Conservation (phyloP, 2,797 vertebrate genomes). For the Gymnopithys bicolor region DNA sequence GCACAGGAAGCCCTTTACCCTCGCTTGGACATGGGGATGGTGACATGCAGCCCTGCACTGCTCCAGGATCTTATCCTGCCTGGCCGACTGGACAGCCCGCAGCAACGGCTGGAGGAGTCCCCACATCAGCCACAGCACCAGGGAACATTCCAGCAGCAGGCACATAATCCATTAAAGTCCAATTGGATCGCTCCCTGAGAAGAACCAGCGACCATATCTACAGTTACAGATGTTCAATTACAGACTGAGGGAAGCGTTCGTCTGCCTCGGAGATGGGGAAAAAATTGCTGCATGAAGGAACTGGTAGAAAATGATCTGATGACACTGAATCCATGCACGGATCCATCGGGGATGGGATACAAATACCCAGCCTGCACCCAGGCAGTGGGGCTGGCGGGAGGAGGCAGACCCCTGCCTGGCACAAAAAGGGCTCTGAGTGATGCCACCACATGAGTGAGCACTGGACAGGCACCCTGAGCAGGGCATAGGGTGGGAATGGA, state of each 20-base stretch:
- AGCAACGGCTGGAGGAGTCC: not conserved
- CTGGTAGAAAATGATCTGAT: not conserved
- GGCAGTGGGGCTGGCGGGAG: not conserved
- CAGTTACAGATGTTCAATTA: not conserved
- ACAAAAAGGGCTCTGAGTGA: not conserved
- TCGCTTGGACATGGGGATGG: not conserved
- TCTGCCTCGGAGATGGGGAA: not conserved
- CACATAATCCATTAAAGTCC: not conserved
- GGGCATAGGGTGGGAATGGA: not conserved
- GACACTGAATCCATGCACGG: fast-evolving
- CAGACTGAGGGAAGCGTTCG: not conserved
- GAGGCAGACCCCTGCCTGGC: not conserved
- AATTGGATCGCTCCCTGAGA: not conserved
- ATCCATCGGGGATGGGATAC: not conserved
- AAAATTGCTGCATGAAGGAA: not conserved
- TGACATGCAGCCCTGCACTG: not conserved
- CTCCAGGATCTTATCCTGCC: not conserved
- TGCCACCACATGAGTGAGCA: fast-evolving
- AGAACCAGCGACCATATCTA: not conserved
- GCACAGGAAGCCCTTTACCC: not conserved
- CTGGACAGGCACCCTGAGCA: not conserved
- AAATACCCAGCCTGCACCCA: not conserved
- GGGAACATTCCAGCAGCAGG: not conserved
- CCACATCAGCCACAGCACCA: fast-evolving
- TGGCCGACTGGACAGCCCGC: not conserved